Evolutionary conservation across 2,113 vertebrate genomes (phyloP).

Genomic region (Oxyura jamaicensis): DNA sequence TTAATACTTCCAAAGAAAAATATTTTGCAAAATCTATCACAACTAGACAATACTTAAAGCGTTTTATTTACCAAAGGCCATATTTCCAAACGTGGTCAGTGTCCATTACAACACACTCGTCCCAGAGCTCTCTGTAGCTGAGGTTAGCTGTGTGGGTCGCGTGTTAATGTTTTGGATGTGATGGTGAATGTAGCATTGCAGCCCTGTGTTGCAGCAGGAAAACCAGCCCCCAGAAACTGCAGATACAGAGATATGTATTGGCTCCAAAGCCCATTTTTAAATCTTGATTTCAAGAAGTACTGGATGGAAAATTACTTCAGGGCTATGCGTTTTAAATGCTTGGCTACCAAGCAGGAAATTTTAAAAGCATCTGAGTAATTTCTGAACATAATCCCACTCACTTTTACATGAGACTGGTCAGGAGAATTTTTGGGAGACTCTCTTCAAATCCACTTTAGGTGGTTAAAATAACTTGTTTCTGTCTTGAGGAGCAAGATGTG

Average conservation of each 20-base stretch:
- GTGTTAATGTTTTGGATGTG: neutral
- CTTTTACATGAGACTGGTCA: neutral
- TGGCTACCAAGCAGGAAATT: neutral
- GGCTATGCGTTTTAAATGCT: neutral
- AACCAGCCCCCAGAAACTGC: neutral
- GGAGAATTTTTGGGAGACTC: neutral
- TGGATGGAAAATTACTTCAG: constrained; percentile 8
- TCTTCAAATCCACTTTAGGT: neutral
- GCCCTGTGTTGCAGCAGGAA: neutral
- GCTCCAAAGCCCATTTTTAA: neutral
- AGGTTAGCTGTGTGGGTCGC: neutral
- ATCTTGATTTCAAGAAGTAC: constrained; percentile 12
- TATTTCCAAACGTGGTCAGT: neutral
- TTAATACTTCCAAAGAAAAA: neutral
- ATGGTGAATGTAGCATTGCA: neutral
- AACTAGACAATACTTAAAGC: neutral
- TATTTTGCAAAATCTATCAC: neutral
- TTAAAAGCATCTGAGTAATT: neutral
- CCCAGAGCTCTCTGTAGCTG: neutral
- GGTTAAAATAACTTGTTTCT: constrained; percentile 7
- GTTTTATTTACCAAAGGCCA: neutral
- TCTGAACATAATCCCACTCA: neutral
- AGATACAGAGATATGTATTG: neutral
- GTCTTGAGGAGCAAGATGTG: neutral
- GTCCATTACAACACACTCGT: neutral